Evolutionary conservation across 2,888 invertebrate species (phyloP), one percentile per base, ranked within the genome.

Genomic region (Caenorhabditis imperialis): DNA sequence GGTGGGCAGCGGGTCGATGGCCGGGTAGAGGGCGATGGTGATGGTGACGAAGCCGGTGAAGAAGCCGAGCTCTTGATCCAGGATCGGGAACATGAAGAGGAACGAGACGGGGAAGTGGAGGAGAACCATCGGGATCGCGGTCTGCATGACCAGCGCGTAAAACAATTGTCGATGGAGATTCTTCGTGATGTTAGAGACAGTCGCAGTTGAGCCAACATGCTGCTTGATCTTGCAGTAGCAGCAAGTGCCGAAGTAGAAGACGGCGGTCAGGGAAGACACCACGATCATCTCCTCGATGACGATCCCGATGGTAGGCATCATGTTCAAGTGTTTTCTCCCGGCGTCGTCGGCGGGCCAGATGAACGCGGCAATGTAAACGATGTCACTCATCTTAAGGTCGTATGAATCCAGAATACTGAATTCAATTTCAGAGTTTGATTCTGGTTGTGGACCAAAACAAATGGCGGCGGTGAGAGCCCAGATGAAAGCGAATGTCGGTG

Each of bases 21-120:
- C 51, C 14, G 70, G 70, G 30, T 61, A 71, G 22, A 62, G n/a
- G 20, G 61, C 70, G 23, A 71, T 71, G 6, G 70, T 62, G 35
- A 71, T 62, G 0, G 61, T 62, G 20, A 71, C 55, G 27, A 71
- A 54, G 7, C 60, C 61, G 3, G 61, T 62, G 27, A 62, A 62
- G 12, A 60, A 50, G 27, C 70, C 70, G 22, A 71, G 50, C 2
- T 71, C 54, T 5, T 7, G 12, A 33, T 71, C 55, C 10, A 71
- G 2, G 5, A 71, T 42, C 10, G 70, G 54, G 22, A 62, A 61
- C 42, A 62, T 40, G 38, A 61, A 71, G 7, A 71, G 44, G 0
- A 48, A 38, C 14, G 61, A 62, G 3, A 71, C 61, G n/a, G 70
- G 70, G 12, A 62, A 1, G 27, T 71, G 61, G 1, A 71, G 61